These are phyloP conservation scores for Poecilia latipinna DNA, from an alignment of 2,113 vertebrate species.

Conservation along the genomic window DNA sequence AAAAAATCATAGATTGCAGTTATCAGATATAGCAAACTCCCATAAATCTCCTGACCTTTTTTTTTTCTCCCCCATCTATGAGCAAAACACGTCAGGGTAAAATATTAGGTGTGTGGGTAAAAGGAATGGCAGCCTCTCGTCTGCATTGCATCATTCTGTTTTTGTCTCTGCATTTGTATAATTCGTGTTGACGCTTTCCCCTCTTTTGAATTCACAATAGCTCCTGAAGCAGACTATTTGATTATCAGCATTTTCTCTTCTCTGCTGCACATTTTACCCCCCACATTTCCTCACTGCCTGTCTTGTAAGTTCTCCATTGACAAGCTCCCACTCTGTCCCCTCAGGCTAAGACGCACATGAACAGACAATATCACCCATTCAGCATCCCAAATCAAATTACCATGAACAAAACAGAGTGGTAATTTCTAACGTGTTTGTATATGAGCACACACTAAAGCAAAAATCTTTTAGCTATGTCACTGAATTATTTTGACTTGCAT, in stretches of 20 bases:
- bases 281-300: constrained; percentile 20
- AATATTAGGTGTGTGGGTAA: constrained; percentile 55
- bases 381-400: constrained; percentile 72
- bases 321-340: constrained; percentile 38
- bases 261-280: constrained; percentile 10
- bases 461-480: constrained; percentile 44
- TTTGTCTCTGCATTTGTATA: background rate
- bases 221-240: constrained; percentile 16
- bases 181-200: constrained; percentile 13
- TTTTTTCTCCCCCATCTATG: too few relatives aligned
- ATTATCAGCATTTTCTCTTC: constrained; percentile 7
- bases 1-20: too few relatives aligned
- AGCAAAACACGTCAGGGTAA: constrained; percentile 5
- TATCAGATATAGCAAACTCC: too few relatives aligned
- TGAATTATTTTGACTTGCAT: constrained; percentile 19
- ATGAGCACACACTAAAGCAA: constrained; percentile 55
- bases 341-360: constrained; percentile 46
- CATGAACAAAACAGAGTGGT: constrained; percentile 71
- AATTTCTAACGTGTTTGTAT: constrained; percentile 73
- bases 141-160: constrained; percentile 53
- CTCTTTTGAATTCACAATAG: constrained; percentile 14
- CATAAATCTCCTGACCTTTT: too few relatives aligned
- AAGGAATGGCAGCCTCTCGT: constrained; percentile 29
- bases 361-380: constrained; percentile 55
- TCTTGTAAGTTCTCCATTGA: constrained; percentile 32